phyloP scores from a whole-genome alignment of 2,888 invertebrate genomes.

The Tubiluchus corallicola region DNA sequence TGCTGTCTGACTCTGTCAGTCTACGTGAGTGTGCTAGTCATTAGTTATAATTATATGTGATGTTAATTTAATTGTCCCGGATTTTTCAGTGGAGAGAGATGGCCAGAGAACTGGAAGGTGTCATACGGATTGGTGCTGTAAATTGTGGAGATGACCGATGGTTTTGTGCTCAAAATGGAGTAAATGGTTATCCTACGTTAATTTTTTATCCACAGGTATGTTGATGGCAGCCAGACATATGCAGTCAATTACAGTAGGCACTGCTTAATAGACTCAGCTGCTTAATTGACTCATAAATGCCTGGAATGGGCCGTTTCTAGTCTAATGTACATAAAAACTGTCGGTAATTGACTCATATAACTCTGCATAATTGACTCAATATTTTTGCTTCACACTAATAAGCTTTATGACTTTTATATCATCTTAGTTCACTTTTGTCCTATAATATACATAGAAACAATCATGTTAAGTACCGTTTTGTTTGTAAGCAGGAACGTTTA shows the following conservation, averaged over 20 bases:
- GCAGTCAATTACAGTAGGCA: slow-evolving; percentile 7
- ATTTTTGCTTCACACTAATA: slow-evolving; percentile 1
- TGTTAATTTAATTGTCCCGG: slow-evolving; percentile 2
- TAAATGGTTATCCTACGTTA: slow-evolving; percentile 54
- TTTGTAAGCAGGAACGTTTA: no score
- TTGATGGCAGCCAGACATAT: slow-evolving; percentile 11
- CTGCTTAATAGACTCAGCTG: no score
- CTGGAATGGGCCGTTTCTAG: no score
- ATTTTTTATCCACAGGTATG: slow-evolving; percentile 43
- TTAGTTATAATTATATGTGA: slow-evolving; percentile 1
- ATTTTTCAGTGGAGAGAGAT: slow-evolving; percentile 49
- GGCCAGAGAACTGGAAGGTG: slow-evolving; percentile 54
- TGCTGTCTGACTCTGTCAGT: no score
- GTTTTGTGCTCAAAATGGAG: slow-evolving; percentile 52
- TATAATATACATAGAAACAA: no score
- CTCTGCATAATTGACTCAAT: no score
- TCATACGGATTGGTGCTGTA: slow-evolving; percentile 59
- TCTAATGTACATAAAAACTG: no score
- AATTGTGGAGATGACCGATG: slow-evolving; percentile 69
- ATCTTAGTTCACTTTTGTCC: no score
- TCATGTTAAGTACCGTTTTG: no score
- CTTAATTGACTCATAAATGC: no score
- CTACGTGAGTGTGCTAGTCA: not conserved
- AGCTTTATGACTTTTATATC: no score
- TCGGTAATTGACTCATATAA: no score